Evolutionary conservation across 2,113 vertebrate species (phyloP), one percentile per base, ranked within the genome.

Genomic region (Nestor notabilis): DNA sequence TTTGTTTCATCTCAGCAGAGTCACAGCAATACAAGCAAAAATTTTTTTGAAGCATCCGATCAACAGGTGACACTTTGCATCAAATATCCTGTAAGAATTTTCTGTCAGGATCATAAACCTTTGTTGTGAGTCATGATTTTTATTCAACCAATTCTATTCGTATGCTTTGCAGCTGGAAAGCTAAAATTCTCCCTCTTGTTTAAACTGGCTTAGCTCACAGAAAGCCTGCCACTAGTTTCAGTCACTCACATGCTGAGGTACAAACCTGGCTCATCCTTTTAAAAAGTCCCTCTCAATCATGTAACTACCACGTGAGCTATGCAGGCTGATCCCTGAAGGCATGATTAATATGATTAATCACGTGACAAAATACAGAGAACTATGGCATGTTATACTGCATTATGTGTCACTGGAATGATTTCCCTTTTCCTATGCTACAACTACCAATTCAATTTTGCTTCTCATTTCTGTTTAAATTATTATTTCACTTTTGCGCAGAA

Each of bases 401-500:
- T 72, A 46, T 37, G 24, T 60, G 77, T 55, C 81, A 79, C 29
- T 89, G 76, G 44, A 91, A 91, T 56, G 25, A 82, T 60, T 86
- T 89, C 70, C 61, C 41, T 85, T 72, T 87, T 87, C 70, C 63
- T 72, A 7, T 43, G 24, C 84, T 90, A 76, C 56, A 90, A 29
- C n/a, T 44, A 84, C 37, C 52, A 37, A 70, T 37, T 72, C 69
- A 78, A 61, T 56, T 65, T 66, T 69, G 52, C 33, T 87, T 76
- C 93, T 93, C 68, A 71, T 69, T 96, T 84, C 65, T 82, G 12
- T 55, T 78, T 25, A 47, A 91, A n/a, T 60, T 71, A 66, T 46
- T 92, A 37, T 68, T 83, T 29, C 44, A 76, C 6, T 76, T 65
- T 3, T 10, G n/a, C 24, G 35, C 17, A 63, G 53, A 68, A 83